Base-by-base conservation (phyloP, 2,888 invertebrate genomes). In the Euplexia lucipara region DNA sequence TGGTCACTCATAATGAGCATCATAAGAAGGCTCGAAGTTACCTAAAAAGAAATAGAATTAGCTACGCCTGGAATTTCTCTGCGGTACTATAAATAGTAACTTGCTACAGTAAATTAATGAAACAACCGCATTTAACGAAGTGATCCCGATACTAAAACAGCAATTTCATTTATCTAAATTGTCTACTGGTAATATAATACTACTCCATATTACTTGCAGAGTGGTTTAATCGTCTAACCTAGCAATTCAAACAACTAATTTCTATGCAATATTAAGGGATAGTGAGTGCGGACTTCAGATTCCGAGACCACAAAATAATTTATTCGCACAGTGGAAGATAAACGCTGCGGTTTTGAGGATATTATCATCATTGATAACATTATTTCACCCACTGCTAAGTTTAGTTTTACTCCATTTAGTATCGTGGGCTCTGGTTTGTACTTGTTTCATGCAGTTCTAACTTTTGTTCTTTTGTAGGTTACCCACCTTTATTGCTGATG, bases 181-280 rank as follows among this genome's bases (percentile, higher is more conserved):
- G 73, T 75, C 60, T 67, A 48, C 30, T 41, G 49, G 54, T 72
- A 57, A 69, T 83, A 79, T 78, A 79, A 80, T 62, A 83, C 70
- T 67, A 65, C 58, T 83, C 62, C 58, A 80, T 81, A 77, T 74
- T 68, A 56, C 48, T 65, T 54, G 62, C 48, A 45, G 22, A 45
- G 51, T 57, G 20, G 53, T 73, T 74, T 71, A 83, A 82, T 78
- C 58, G 68, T 66, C 68, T 82, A 81, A 81, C 82, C 82, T 58
- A 84, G 70, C 83, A 78, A 80, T 76, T 81, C 58, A 59, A 69
- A 69, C 71, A 72, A 75, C 79, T 83, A 81, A 87, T 86, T 84
- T 78, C 71, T 51, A 52, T 32, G 64, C 74, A 70, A 70, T 73
- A 75, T 66, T 52, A 60, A 47, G 59, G 45, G 41, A 65, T 62